phyloP scores from a whole-genome alignment of 2,888 invertebrate genomes.

The Chrysolina americana region DNA sequence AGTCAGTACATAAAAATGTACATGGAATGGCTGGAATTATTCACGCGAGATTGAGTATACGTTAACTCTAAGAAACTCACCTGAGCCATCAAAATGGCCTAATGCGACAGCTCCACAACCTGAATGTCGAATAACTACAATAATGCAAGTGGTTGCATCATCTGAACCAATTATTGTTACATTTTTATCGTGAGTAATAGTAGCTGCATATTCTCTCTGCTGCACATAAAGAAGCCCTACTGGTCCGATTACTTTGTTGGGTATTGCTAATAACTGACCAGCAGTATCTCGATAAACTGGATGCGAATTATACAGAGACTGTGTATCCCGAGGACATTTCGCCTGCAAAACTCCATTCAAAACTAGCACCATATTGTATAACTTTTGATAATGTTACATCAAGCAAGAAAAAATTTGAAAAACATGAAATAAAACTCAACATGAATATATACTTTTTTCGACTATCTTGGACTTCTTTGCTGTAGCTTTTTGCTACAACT shows the following conservation, averaged over 20 bases:
- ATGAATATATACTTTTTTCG: constrained; percentile 25
- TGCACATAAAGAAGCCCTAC: constrained; percentile 89
- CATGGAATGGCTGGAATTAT: too few species aligned
- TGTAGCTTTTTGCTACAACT: background rate
- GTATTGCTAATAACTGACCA: constrained; percentile 83
- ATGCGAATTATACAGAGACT: constrained; percentile 84
- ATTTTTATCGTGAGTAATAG: constrained; percentile 92
- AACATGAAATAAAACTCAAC: constrained; percentile 26
- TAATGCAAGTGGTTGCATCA: constrained; percentile 94
- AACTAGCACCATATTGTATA: constrained; percentile 84
- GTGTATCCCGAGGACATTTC: constrained; percentile 88
- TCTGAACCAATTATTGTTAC: constrained; percentile 92
- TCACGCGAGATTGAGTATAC: background rate
- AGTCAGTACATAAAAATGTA: background rate
- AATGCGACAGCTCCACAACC: constrained; percentile 91
- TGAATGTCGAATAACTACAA: constrained; percentile 91
- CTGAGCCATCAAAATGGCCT: constrained; percentile 83
- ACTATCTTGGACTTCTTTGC: background rate
- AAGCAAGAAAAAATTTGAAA: constrained; percentile 35
- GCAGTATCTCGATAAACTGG: constrained; percentile 91
- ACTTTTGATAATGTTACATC: constrained; percentile 44
- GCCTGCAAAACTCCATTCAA: constrained; percentile 91
- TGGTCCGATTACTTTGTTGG: constrained; percentile 85
- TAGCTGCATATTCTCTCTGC: constrained; percentile 93
- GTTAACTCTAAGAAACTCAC: constrained; percentile 23